phyloP scores from a whole-genome alignment of 1,140 invertebrate genomes.

The Pygmarrhopalites habei region DNA sequence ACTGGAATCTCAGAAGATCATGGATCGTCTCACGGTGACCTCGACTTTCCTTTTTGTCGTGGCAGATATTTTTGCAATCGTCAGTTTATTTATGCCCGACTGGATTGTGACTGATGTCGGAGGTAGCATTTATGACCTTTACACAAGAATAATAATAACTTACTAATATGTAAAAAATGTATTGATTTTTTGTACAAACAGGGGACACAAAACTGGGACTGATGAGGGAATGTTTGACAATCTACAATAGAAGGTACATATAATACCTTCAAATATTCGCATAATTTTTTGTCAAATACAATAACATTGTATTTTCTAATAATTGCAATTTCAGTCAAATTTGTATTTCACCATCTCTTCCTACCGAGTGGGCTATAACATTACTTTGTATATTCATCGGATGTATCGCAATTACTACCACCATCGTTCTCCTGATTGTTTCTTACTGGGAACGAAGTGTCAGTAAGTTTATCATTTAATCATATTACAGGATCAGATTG shows the following conservation, averaged over 20 bases:
- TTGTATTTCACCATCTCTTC: constrained; percentile 31
- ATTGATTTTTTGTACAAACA: constrained; percentile 41
- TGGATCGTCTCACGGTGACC: constrained; percentile 89
- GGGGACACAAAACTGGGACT: constrained; percentile 81
- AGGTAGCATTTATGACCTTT: constrained; percentile 50
- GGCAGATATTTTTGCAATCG: constrained; percentile 87
- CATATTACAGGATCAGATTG: too few relatives aligned
- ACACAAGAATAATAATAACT: not conserved
- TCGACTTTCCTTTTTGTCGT: constrained; percentile 84
- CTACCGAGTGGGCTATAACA: constrained; percentile 76
- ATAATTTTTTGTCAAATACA: too few relatives aligned
- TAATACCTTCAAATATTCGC: constrained; percentile 29
- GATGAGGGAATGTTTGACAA: constrained; percentile 87
- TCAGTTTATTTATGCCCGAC: constrained; percentile 86
- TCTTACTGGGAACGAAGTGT: constrained; percentile 87
- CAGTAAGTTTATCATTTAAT: too few relatives aligned
- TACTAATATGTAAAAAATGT: not conserved
- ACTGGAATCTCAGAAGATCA: too few relatives aligned
- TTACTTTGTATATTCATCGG: constrained; percentile 85
- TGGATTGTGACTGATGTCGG: constrained; percentile 94
- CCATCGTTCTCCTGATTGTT: constrained; percentile 74
- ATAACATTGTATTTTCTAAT: too few relatives aligned
- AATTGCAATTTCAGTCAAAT: too few relatives aligned
- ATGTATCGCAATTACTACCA: constrained; percentile 85
- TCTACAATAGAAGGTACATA: constrained; percentile 65